Evolutionary conservation across 53 echinoderm and acorn worm species (phyloP), one percentile per base, ranked within the genome.

Genomic region (Henricia sp.): DNA sequence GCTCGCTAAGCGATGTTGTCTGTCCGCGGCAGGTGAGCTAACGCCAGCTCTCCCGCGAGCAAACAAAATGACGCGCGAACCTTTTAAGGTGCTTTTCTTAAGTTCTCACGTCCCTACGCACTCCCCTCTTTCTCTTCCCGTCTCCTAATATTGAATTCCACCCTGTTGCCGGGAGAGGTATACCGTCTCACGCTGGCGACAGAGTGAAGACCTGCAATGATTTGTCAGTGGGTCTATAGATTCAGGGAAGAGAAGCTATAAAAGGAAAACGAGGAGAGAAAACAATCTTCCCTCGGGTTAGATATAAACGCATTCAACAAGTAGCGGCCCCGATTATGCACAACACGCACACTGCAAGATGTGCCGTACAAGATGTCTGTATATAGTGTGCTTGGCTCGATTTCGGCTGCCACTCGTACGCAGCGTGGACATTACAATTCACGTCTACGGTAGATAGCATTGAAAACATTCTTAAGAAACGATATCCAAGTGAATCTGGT

Each of bases 281-380:
- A 64, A 27, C 25, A 70, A 80, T 63, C 64, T 50, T 32, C 63
- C 80, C 80, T 32, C 11, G 50, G 80, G 80, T 63, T 63, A 80
- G 46, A 63, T 63, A 62, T 80, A 80, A 80, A 44, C 84, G 85
- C 78, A 90, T 90, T 90, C 90, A 90, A 90, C 90, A 90, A 90
- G 90, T 90, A 90, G 90, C 84, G 74, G 66, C 54, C 67, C 71
- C 85, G 72, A 90, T 90, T 80, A 80, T 80, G 80, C 80, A 80
- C 63, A 34, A 64, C 80, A 80, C 80, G 80, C 64, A 80, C 50
- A 44, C 63, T 80, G 42, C 63, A 37, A 80, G 80, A 63, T 80
- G 23, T n/a, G n/a, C n/a, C n/a, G n/a, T 64, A 80, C 63, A 80
- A 80, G 80, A 80, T 40, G 44, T 58, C 39, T 76, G 76, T 57